Conservation (phyloP, 2,113 vertebrate species). For the Haemorhous mexicanus region DNA sequence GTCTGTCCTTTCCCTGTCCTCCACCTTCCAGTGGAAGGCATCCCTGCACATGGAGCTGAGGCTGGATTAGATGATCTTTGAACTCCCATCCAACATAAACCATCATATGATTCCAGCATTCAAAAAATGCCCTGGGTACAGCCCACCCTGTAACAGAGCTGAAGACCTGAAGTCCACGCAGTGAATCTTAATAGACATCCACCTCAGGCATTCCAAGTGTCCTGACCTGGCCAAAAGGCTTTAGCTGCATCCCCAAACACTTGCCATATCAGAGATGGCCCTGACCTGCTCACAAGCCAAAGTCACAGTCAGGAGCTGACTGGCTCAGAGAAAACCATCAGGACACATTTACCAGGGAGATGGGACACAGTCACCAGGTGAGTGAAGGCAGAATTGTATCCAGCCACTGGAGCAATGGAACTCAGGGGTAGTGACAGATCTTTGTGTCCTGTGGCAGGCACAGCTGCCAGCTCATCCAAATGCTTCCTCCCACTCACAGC, state of each 20-base stretch:
- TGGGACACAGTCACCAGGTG: background rate
- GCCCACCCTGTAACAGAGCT: background rate
- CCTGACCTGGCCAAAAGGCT: background rate
- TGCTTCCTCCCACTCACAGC: constrained; percentile 43
- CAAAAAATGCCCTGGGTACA: background rate
- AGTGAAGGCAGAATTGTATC: background rate
- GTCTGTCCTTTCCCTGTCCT: background rate
- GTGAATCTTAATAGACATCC: background rate
- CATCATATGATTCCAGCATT: background rate
- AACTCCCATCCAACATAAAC: background rate
- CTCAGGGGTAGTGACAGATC: constrained; percentile 11
- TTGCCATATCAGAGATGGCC: background rate
- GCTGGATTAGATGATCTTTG: background rate
- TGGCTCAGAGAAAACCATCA: background rate
- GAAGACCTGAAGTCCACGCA: background rate
- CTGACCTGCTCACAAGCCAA: background rate
- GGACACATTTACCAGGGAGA: background rate
- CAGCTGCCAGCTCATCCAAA: constrained; percentile 50
- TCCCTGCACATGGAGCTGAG: too few species aligned
- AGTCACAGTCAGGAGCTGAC: background rate
- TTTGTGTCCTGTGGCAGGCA: background rate
- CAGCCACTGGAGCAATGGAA: background rate
- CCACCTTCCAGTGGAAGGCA: background rate
- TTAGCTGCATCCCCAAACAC: background rate
- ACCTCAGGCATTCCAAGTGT: background rate